These are phyloP conservation scores for Geotrupes spiniger DNA, from an alignment of 2,888 invertebrate genomes.

Conservation along the genomic window DNA sequence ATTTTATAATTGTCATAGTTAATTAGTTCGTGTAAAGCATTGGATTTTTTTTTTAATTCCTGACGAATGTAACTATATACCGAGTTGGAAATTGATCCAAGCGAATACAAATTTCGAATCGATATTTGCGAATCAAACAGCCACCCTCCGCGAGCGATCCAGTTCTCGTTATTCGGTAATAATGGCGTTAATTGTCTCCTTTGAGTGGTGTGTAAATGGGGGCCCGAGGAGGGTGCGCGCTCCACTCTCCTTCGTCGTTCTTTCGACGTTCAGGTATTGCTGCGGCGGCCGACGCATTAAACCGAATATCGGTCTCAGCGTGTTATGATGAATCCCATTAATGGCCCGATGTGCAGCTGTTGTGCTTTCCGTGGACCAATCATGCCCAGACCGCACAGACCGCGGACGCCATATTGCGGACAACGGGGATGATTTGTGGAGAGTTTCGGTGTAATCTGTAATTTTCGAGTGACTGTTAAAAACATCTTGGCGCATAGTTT, in stretches of 20 bases:
- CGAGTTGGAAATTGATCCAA: no score
- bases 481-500: constrained; percentile 28
- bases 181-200: constrained; percentile 6
- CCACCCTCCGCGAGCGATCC: no score
- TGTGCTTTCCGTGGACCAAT: constrained; percentile 50
- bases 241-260: constrained; percentile 3
- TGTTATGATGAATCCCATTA: constrained; percentile 46
- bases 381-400: constrained; percentile 37
- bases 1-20: no score
- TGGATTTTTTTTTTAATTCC: no score
- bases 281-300: constrained; percentile 31
- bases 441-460: constrained; percentile 33
- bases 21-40: no score
- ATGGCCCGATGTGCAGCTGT: constrained; percentile 49
- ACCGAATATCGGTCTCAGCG: constrained; percentile 43
- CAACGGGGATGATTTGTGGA: constrained; percentile 33
- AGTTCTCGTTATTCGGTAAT: not conserved
- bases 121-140: no score
- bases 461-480: constrained; percentile 34
- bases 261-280: constrained; percentile 7
- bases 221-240: constrained; percentile 5
- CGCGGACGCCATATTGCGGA: constrained; percentile 45
- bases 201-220: constrained; percentile 4
- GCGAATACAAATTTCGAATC: no score
- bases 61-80: no score